A percentile compares a stretch with the other conserved stretches of the same genome.
Evolutionary conservation across 2,888 invertebrate species (phyloP).

Genomic region (Metallyticus violacea): DNA sequence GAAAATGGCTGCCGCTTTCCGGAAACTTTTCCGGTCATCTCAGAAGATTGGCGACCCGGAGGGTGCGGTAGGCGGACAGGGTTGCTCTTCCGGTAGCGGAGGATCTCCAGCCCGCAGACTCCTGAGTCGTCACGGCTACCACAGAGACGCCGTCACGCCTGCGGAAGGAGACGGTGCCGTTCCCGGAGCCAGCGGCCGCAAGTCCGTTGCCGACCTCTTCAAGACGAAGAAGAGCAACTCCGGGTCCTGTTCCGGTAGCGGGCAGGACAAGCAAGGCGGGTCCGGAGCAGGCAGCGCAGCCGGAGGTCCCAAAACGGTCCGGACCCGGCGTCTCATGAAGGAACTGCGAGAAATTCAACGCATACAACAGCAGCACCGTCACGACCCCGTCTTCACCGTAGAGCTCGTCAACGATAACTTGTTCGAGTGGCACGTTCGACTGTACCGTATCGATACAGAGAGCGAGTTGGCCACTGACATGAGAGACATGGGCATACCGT

Average conservation of each 20-base stretch:
- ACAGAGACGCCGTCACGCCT: conserved; percentile 44
- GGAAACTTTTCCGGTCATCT: conserved; percentile 71
- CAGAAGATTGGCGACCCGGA: conserved; percentile 54
- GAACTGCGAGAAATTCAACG: conserved; percentile 78
- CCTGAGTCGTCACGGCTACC: conserved; percentile 39
- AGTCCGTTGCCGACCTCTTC: conserved; percentile 48
- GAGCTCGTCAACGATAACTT: conserved; percentile 83
- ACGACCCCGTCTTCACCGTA: conserved; percentile 76
- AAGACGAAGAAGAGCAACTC: conserved; percentile 41
- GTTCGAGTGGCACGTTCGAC: conserved; percentile 83
- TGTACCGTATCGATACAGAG: conserved; percentile 79
- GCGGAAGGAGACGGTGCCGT: conserved; percentile 37
- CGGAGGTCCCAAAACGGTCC: conserved; percentile 57
- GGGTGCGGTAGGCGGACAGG: conserved; percentile 29
- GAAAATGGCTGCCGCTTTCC: conserved; percentile 76
- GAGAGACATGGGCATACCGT: conserved; percentile 68
- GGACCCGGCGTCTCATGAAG: conserved; percentile 80
- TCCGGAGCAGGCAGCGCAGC: conserved; percentile 41
- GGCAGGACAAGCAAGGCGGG: conserved; percentile 24
- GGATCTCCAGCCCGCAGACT: conserved; percentile 60
- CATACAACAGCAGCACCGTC: conserved; percentile 59
- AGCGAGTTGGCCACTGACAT: conserved; percentile 80
- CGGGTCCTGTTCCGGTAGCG: conserved; percentile 44
- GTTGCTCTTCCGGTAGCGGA: conserved; percentile 42
- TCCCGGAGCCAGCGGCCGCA: conserved; percentile 36